Conservation (phyloP, 1,140 invertebrate genomes). For the Lineus longissimus region DNA sequence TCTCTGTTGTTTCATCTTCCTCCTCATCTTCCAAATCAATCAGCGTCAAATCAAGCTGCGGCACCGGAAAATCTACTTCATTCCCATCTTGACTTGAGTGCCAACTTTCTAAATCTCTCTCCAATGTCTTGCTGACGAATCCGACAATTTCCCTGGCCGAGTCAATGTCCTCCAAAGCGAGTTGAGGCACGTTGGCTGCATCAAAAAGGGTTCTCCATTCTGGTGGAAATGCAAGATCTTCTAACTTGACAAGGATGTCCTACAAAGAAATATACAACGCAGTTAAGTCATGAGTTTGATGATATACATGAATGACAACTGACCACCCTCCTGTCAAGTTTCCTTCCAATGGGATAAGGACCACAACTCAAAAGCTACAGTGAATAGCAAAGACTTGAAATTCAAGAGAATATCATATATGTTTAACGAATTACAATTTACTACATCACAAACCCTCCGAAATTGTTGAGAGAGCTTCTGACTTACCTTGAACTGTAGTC, state of each 20-base stretch:
- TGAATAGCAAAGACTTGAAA: not conserved
- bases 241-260: conserved; percentile 30
- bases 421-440: no score
- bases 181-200: conserved; percentile 30
- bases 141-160: conserved; percentile 33
- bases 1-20: not conserved
- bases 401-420: not conserved
- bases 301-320: no score
- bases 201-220: conserved; percentile 34
- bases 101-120: conserved; percentile 20
- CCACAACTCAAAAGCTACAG: not conserved
- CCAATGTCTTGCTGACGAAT: conserved; percentile 29
- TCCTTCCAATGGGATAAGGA: no score
- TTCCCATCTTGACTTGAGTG: conserved; percentile 15
- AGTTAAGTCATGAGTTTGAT: no score
- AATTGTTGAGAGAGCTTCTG: not conserved
- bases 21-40: not conserved
- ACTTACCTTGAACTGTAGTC: conserved; percentile 42
- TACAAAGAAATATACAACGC: conserved; percentile 15
- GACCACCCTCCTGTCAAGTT: no score
- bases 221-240: conserved; percentile 31
- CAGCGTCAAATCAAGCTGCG: not conserved
- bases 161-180: conserved; percentile 29
- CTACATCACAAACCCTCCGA: no score
- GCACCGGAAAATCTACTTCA: conserved; percentile 9